A percentile compares a stretch with the other conserved stretches of the same genome.
These are phyloP conservation scores for Platycnemis pennipes DNA, from an alignment of 2,888 invertebrate genomes.

Conservation along the genomic window DNA sequence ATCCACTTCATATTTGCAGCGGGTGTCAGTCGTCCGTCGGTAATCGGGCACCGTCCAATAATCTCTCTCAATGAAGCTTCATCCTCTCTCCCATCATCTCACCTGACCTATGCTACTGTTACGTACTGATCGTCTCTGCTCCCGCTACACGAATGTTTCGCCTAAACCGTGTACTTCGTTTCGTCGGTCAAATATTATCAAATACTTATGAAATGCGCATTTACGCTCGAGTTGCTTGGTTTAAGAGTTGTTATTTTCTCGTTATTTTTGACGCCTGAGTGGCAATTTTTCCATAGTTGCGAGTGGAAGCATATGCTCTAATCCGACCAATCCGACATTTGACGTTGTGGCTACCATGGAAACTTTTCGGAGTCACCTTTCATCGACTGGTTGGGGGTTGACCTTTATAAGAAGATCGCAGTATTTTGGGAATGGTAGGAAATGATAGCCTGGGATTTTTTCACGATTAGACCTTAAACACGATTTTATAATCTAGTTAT, in stretches of 20 bases:
- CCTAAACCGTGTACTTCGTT: too few species aligned
- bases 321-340: background rate
- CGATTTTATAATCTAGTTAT: too few species aligned
- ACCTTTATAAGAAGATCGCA: background rate
- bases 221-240: background rate
- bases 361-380: conserved; percentile 4
- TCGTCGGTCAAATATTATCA: too few species aligned
- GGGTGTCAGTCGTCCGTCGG: background rate
- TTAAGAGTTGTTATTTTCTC: background rate
- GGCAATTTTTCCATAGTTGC: background rate
- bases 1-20: background rate
- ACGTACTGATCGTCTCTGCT: too few species aligned
- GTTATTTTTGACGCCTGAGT: background rate
- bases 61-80: background rate
- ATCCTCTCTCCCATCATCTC: too few species aligned
- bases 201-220: too few species aligned
- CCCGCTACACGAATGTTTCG: too few species aligned
- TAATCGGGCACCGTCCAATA: background rate
- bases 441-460: background rate
- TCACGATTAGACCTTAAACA: background rate
- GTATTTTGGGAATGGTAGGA: background rate
- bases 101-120: too few species aligned
- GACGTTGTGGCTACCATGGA: background rate
- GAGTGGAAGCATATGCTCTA: background rate
- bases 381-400: background rate